These are phyloP conservation scores for Garrulus glandarius DNA, from an alignment of 2,797 vertebrate genomes.

Conservation along the genomic window DNA sequence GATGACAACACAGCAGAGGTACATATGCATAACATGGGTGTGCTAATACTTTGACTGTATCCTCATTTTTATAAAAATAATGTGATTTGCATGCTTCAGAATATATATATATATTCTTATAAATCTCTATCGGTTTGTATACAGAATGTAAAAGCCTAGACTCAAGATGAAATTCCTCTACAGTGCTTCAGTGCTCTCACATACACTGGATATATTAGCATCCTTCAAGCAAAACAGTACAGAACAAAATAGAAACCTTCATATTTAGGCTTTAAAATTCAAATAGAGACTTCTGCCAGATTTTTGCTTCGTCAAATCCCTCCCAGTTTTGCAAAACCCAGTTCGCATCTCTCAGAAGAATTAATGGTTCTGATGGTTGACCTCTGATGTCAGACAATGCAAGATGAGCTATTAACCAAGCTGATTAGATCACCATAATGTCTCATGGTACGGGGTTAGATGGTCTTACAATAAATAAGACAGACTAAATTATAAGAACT, in stretches of 20 bases:
- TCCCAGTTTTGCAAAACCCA: constrained; percentile 13
- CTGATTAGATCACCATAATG: not conserved
- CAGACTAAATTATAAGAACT: not conserved
- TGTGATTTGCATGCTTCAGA: not conserved
- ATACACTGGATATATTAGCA: not conserved
- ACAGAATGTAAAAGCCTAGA: not conserved
- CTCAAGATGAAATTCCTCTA: not conserved
- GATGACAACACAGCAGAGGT: not conserved
- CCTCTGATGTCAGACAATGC: constrained; percentile 17
- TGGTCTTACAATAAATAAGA: not conserved
- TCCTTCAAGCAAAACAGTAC: constrained; percentile 7
- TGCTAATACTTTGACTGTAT: not conserved
- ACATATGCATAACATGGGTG: not conserved
- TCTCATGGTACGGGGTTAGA: not conserved
- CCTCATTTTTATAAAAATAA: not conserved
- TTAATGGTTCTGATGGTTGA: constrained; percentile 57
- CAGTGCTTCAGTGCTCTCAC: not conserved
- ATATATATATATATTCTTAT: not conserved
- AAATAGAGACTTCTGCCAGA: not conserved
- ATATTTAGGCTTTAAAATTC: not conserved
- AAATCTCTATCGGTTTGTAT: not conserved
- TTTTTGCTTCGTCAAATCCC: not conserved
- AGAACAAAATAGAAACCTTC: constrained; percentile 49
- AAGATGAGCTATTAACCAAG: constrained; percentile 17
- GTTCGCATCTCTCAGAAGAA: not conserved